Conservation (phyloP, 2,888 invertebrate species). For the Thyatira batis region DNA sequence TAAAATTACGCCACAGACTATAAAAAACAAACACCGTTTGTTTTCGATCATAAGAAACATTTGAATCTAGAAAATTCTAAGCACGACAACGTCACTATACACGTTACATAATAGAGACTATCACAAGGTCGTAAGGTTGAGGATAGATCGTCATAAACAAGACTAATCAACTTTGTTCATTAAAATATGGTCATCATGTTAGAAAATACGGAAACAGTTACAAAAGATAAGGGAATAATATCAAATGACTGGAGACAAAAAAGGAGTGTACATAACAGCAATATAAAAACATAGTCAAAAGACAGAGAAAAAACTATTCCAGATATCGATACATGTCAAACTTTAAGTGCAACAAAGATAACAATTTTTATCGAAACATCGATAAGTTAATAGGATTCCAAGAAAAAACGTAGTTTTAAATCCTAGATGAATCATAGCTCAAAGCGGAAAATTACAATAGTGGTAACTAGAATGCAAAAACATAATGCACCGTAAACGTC, state of each 20-base stretch:
- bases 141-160: neutral
- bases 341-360: too few relatives aligned
- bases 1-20: neutral
- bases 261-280: too few relatives aligned
- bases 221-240: too few relatives aligned
- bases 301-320: too few relatives aligned
- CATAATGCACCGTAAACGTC: neutral
- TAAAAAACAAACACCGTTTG: neutral
- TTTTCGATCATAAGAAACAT: neutral
- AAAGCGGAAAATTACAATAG: neutral
- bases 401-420: neutral
- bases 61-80: neutral
- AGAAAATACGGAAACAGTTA: too few relatives aligned
- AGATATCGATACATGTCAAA: too few relatives aligned
- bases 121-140: neutral
- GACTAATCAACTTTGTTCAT: neutral
- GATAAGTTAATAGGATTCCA: too few relatives aligned
- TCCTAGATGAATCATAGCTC: neutral
- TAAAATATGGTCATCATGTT: neutral
- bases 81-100: neutral
- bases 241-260: too few relatives aligned
- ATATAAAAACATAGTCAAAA: too few relatives aligned
- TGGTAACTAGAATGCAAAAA: neutral
- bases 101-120: neutral
- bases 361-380: too few relatives aligned